A percentile compares a stretch with the other conserved stretches of the same genome.
These are phyloP conservation scores for Semaprochilodus insignis DNA, from an alignment of 2,797 vertebrate genomes.

Conservation along the genomic window DNA sequence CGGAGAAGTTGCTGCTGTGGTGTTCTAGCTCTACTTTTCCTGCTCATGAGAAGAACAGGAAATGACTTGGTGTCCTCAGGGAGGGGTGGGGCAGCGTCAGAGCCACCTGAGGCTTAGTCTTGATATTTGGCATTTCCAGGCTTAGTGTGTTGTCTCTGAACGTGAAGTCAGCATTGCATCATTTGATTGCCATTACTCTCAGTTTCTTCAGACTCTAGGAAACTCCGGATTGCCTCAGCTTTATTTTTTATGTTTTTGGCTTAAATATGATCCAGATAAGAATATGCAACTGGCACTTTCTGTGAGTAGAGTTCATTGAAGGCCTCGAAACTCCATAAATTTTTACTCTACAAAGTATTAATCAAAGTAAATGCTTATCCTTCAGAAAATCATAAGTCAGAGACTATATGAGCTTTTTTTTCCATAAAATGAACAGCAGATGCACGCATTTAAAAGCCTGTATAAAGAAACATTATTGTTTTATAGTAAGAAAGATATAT, in stretches of 20 bases:
- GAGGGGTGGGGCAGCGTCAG: not conserved
- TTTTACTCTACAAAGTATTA: no score
- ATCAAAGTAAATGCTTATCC: no score
- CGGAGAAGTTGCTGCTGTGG: conserved; percentile 5
- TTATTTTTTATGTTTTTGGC: not conserved
- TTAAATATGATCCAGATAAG: not conserved
- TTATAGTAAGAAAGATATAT: no score
- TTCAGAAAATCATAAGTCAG: no score
- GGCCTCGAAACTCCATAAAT: no score
- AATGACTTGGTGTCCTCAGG: conserved; percentile 20
- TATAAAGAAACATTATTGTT: no score
- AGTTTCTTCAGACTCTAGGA: conserved; percentile 25
- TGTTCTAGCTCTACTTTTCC: not conserved
- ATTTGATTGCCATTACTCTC: conserved; percentile 13
- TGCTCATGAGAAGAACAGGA: conserved; percentile 13
- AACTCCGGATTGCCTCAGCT: conserved; percentile 35
- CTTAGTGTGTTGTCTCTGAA: not conserved
- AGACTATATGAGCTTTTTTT: no score
- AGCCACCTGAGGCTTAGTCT: conserved; percentile 10
- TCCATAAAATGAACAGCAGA: no score
- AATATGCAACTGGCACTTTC: not conserved
- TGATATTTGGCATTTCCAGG: conserved; percentile 29
- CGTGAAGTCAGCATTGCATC: conserved; percentile 13
- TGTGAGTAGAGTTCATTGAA: no score
- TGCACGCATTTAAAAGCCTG: no score